Evolutionary conservation across 2,888 invertebrate species (phyloP).

Genomic region (Argyresthia goedartella): DNA sequence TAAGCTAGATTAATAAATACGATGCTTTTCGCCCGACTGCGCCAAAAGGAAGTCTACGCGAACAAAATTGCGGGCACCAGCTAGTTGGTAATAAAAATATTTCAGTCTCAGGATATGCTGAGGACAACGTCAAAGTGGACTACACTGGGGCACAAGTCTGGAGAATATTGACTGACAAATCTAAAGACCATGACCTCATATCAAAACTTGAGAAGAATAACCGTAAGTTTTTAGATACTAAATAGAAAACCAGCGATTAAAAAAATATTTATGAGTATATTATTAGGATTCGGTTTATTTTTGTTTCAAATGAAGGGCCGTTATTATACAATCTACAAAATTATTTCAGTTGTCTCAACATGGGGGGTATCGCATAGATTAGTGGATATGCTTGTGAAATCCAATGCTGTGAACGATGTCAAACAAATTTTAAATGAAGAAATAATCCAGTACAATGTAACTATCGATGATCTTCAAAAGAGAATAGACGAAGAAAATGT

Average conservation of each 20-base stretch:
- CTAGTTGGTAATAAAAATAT: too few species aligned
- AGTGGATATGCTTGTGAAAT: constrained; percentile 80
- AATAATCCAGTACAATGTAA: constrained; percentile 75
- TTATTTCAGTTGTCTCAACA: constrained; percentile 67
- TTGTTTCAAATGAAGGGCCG: too few species aligned
- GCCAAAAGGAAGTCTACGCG: too few species aligned
- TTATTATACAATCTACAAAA: too few species aligned
- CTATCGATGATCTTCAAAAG: constrained; percentile 83
- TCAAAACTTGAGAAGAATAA: constrained; percentile 42
- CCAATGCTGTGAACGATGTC: constrained; percentile 74
- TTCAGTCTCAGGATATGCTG: constrained; percentile 1
- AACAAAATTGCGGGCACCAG: too few species aligned
- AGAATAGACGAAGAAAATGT: constrained; percentile 87
- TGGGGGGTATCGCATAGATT: constrained; percentile 76
- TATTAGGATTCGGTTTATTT: too few species aligned
- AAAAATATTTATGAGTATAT: neutral
- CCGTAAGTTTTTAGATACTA: constrained; percentile 33
- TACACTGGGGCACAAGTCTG: constrained; percentile 85
- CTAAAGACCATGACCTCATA: constrained; percentile 44
- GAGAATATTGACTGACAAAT: constrained; percentile 72
- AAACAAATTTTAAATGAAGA: constrained; percentile 72
- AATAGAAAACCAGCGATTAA: too few species aligned
- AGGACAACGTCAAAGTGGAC: constrained; percentile 49
- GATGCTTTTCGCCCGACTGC: too few species aligned
- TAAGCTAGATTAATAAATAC: too few species aligned